A percentile compares a stretch with the other conserved stretches of the same genome.
Conservation (phyloP, 2,888 invertebrate species). For the Drosophila dives region DNA sequence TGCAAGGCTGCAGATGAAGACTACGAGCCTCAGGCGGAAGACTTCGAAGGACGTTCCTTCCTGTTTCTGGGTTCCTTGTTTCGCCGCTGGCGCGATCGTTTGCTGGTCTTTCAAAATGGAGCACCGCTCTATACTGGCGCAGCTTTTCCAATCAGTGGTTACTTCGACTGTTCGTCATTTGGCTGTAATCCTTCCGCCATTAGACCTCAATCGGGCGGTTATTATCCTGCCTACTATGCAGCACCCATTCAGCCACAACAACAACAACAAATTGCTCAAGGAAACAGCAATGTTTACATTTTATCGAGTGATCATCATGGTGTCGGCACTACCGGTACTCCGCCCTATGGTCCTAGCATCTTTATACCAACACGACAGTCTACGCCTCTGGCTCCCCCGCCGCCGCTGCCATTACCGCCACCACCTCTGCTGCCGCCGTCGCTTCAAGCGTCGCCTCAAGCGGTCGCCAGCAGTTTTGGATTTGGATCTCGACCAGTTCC, state of each 20-base stretch:
- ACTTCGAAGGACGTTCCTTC: conserved; percentile 68
- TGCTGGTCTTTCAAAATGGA: conserved; percentile 61
- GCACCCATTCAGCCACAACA: conserved; percentile 39
- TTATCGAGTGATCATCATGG: conserved; percentile 71
- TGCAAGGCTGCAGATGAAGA: conserved; percentile 26
- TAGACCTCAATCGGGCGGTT: conserved; percentile 54
- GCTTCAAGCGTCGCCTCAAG: conserved; percentile 29
- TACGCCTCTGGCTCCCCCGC: conserved; percentile 18
- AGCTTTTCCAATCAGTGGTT: conserved; percentile 58
- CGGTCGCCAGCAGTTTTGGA: conserved; percentile 52
- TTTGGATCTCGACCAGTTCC: conserved; percentile 31
- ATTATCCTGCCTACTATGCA: conserved; percentile 57
- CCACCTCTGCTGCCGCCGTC: conserved; percentile 19
- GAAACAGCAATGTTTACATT: conserved; percentile 72
- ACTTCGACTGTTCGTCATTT: conserved; percentile 67
- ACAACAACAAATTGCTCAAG: conserved; percentile 62
- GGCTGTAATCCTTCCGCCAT: conserved; percentile 66
- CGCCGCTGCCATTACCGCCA: conserved; percentile 11
- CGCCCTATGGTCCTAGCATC: conserved; percentile 50
- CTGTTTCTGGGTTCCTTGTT: conserved; percentile 71
- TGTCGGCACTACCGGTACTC: conserved; percentile 30
- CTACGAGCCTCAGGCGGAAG: conserved; percentile 24
- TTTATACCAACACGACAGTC: conserved; percentile 39
- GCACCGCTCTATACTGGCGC: conserved; percentile 69
- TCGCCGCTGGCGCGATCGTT: conserved; percentile 76